Evolutionary conservation across 2,797 vertebrate species (phyloP), one percentile per base, ranked within the genome.

Genomic region (Morus bassanus): DNA sequence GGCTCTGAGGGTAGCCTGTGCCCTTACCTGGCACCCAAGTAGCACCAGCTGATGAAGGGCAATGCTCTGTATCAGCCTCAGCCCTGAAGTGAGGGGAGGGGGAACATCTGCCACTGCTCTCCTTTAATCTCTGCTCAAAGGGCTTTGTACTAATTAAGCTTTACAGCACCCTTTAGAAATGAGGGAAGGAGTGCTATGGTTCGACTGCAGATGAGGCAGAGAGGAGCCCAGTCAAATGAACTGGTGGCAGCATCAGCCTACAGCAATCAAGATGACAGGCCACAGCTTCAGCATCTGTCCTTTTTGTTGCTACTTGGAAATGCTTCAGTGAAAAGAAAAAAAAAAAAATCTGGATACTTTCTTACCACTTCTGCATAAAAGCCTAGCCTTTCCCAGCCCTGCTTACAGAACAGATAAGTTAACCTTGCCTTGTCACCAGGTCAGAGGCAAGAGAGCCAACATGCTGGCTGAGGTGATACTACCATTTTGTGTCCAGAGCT

Each of bases 141-240:
- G 84, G 25, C 53, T 94, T 85, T 89, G 72, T 74, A 53, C 48
- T 95, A 92, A 91, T 91, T 85, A 91, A 80, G 85, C 11, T 88
- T 90, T 88, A 69, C 39, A 88, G 51, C 53, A 46, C 57, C 60
- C 57, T 65, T 86, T 39, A 69, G 59, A 93, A 92, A 19, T 3
- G 50, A 65, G 25, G 69, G 41, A 33, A 54, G 16, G 59, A 75
- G 41, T 28, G 41, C 25, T 59, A 6, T 11, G 23, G 37, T 19
- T 85, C 0, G 1, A 56, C 45, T 81, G 57, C 11, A 76, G 72
- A 85, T 64, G 78, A 89, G 67, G 48, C 31, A 43, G 48, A 89
- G 50, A 92, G 80, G 23, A 86, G 43, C 76, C 73, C 7, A 12
- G 50, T 31, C 33, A 82, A 65, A 86, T 54, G 73, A 75, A 35